phyloP scores from a whole-genome alignment of 1,140 invertebrate species.

The Diorhabda carinulata region DNA sequence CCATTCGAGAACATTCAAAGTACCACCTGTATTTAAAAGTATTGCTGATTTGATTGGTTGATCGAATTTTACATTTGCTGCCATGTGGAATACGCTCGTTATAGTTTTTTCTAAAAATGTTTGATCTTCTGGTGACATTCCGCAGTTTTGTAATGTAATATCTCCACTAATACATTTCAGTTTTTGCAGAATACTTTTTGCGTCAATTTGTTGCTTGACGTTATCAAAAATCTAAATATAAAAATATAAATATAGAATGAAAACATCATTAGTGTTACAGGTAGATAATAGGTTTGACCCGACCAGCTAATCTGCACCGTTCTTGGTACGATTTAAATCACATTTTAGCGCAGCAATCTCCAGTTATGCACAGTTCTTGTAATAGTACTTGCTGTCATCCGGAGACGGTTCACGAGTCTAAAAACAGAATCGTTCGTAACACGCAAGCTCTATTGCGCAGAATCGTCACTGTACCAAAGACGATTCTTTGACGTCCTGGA shows the following conservation, averaged over 20 bases:
- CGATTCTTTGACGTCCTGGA: too few relatives aligned
- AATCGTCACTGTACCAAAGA: too few relatives aligned
- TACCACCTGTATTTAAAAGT: conserved; percentile 52
- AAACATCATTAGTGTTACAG: too few relatives aligned
- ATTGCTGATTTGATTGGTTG: conserved; percentile 52
- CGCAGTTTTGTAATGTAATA: conserved; percentile 51
- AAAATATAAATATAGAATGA: neutral
- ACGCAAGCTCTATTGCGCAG: too few relatives aligned
- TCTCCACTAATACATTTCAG: conserved; percentile 50
- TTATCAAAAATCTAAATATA: conserved; percentile 68
- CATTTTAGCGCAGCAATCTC: too few relatives aligned
- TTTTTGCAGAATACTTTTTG: conserved; percentile 45
- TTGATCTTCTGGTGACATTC: conserved; percentile 56
- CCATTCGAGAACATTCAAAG: conserved; percentile 49
- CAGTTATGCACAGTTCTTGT: too few relatives aligned
- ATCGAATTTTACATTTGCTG: conserved; percentile 67
- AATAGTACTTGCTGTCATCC: too few relatives aligned
- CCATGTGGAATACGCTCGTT: conserved; percentile 72
- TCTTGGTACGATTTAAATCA: too few relatives aligned
- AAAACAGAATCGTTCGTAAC: too few relatives aligned
- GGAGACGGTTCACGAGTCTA: too few relatives aligned
- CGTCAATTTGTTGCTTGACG: conserved; percentile 54
- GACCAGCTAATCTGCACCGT: too few relatives aligned
- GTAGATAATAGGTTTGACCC: too few relatives aligned
- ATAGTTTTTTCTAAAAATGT: conserved; percentile 57